These are phyloP conservation scores for Caenorhabditis auriculariae DNA, from an alignment of 2,888 invertebrate species.

Conservation along the genomic window DNA sequence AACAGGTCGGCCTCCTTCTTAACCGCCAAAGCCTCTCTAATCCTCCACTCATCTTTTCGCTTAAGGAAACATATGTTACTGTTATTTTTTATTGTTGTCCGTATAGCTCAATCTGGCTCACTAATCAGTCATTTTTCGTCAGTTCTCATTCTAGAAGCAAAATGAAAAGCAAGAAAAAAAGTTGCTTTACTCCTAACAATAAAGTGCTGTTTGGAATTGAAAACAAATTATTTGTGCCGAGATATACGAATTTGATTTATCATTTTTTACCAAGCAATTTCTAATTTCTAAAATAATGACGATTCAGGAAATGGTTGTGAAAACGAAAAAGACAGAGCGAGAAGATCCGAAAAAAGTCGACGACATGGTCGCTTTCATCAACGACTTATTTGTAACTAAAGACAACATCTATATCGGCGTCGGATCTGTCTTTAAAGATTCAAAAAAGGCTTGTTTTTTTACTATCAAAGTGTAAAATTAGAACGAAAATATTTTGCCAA, in stretches of 20 bases:
- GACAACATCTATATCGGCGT: constrained; percentile 44
- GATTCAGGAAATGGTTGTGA: constrained; percentile 46
- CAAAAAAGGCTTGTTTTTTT: constrained; percentile 28
- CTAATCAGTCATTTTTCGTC: background rate
- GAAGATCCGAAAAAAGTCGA: constrained; percentile 39
- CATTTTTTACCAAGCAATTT: background rate
- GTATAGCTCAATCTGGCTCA: background rate
- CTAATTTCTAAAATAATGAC: background rate
- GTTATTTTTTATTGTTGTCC: too few species aligned
- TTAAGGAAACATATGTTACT: too few species aligned
- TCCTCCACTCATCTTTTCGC: too few species aligned
- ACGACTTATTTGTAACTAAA: constrained; percentile 39
- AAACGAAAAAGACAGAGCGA: constrained; percentile 35
- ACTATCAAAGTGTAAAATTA: constrained; percentile 4
- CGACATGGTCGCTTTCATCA: constrained; percentile 37
- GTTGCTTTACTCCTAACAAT: background rate
- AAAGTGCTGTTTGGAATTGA: background rate
- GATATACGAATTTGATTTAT: background rate
- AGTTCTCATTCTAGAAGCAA: too few species aligned
- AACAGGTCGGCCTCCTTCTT: constrained; percentile 22
- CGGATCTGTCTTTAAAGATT: constrained; percentile 42
- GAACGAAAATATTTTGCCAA: background rate
- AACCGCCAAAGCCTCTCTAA: too few species aligned
- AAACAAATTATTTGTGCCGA: background rate
- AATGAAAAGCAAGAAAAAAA: background rate